Percentiles rank a stretch among this genome's conserved stretches.
phyloP scores from a whole-genome alignment of 2,797 vertebrate species.

The Amblyopsis hoosieri region DNA sequence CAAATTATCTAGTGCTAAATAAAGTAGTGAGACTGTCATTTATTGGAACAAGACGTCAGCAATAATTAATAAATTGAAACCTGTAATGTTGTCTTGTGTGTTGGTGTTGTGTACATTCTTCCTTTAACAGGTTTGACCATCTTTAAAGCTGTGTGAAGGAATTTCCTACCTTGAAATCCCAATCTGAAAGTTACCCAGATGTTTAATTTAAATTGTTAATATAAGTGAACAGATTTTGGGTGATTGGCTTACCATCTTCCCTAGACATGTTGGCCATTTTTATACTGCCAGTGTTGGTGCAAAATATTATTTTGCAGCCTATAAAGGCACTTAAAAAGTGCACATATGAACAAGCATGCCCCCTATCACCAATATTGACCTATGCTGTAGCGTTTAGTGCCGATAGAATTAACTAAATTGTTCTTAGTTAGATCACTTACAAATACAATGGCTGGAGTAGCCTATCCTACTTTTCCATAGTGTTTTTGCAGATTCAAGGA shows the following conservation, averaged over 20 bases:
- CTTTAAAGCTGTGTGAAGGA: constrained; percentile 66
- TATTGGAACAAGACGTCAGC: background rate
- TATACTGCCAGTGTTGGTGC: background rate
- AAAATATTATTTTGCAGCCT: background rate
- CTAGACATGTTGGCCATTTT: background rate
- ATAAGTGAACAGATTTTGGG: no score
- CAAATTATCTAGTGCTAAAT: no score
- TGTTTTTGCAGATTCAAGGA: no score
- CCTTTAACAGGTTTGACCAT: constrained; percentile 81
- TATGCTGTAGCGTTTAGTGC: background rate
- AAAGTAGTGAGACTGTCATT: no score
- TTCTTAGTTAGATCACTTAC: no score
- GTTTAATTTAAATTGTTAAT: no score
- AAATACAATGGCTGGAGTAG: no score
- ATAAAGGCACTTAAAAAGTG: background rate
- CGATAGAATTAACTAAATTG: background rate
- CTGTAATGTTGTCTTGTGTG: constrained; percentile 68
- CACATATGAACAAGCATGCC: background rate
- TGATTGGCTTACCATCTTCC: no score
- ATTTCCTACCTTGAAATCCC: constrained; percentile 62
- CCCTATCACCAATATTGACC: background rate
- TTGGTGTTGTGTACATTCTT: constrained; percentile 80
- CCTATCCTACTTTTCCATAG: no score
- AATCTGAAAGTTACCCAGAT: constrained; percentile 36
- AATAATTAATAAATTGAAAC: constrained; percentile 22